These are phyloP conservation scores for Tachystola acroxantha DNA, from an alignment of 2,888 invertebrate species.

Conservation along the genomic window DNA sequence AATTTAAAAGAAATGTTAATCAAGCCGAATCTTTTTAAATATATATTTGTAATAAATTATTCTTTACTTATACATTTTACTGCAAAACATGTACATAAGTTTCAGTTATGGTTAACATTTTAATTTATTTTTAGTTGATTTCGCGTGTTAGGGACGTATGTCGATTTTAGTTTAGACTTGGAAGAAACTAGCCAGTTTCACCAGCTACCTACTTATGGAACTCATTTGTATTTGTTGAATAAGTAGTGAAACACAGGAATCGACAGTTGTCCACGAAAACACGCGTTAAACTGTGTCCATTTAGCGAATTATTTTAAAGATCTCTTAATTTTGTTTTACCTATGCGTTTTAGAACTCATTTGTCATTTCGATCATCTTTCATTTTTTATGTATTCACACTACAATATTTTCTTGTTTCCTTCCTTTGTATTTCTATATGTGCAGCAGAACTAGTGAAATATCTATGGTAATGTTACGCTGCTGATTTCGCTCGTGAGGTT, in stretches of 20 bases:
- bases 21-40: constrained; percentile 29
- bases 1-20: constrained; percentile 37
- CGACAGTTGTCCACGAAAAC: constrained; percentile 13
- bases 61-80: constrained; percentile 11
- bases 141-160: constrained; percentile 33
- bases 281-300: constrained; percentile 27
- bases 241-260: no score
- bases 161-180: no score
- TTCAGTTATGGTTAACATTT: constrained; percentile 47
- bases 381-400: not conserved
- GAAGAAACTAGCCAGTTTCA: no score
- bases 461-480: not conserved
- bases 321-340: constrained; percentile 39
- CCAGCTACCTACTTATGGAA: no score
- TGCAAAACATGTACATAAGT: constrained; percentile 12
- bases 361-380: not conserved
- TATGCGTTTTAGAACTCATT: constrained; percentile 1
- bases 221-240: no score
- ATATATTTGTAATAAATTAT: constrained; percentile 4
- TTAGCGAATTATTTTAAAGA: constrained; percentile 58
- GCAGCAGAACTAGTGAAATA: not conserved
- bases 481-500: constrained; percentile 14
- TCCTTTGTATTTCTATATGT: not conserved
- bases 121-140: constrained; percentile 42
- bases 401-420: not conserved